Percentiles rank a stretch among this genome's conserved stretches.
Evolutionary conservation across 2,113 vertebrate genomes (phyloP).

Genomic region (Acinonyx jubatus): DNA sequence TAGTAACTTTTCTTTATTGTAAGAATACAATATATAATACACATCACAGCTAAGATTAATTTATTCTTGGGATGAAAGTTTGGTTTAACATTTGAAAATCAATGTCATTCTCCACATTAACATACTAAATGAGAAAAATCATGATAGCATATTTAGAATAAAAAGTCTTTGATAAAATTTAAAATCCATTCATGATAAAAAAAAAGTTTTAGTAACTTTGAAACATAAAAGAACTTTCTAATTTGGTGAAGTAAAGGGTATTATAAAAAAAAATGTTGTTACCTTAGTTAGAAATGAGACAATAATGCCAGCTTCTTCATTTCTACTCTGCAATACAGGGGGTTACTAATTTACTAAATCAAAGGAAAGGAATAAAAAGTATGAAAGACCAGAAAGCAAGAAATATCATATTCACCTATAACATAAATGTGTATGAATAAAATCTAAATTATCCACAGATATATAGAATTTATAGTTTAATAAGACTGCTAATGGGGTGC

Average conservation of each 20-base stretch:
- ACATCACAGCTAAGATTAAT: background rate
- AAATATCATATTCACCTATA: background rate
- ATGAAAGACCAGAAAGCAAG: background rate
- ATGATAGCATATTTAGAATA: background rate
- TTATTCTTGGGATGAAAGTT: background rate
- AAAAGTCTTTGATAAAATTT: background rate
- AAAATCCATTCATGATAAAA: background rate
- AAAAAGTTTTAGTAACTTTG: background rate
- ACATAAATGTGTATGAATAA: background rate
- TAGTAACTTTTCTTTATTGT: background rate
- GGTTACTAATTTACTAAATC: background rate
- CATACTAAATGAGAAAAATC: background rate
- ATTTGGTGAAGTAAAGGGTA: background rate
- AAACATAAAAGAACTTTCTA: background rate
- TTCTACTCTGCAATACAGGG: background rate
- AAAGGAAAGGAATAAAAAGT: background rate
- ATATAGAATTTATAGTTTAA: background rate
- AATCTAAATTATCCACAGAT: background rate
- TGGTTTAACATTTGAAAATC: background rate
- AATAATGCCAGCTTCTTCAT: background rate
- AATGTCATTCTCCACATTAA: background rate
- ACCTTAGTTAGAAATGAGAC: background rate
- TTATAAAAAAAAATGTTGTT: background rate
- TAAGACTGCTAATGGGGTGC: background rate
- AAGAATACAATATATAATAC: background rate